Evolutionary conservation across 1,140 invertebrate genomes (phyloP), one percentile per base, ranked within the genome.

Genomic region (Daktulosphaira vitifoliae): DNA sequence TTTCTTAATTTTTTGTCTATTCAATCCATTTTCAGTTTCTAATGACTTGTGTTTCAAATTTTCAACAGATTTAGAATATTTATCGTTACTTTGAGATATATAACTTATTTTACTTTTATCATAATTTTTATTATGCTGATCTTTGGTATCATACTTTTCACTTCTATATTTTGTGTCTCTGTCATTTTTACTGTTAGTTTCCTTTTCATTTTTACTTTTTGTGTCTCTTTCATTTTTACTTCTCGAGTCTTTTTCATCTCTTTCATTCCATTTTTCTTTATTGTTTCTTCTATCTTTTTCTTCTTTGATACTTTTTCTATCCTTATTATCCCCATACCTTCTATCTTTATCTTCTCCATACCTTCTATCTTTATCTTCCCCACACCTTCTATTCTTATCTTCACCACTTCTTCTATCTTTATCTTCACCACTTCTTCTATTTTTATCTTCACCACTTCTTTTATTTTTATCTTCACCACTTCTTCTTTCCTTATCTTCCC

Each of bases 251-350:
- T 52, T 62, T 37, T 52, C 49, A 11, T 68, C 53, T 69, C 66
- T 52, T 42, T 69, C 39, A 67, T 65, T 66, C 20, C 16, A 33
- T 53, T n/a, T 54, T n/a, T 39, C 15, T 15, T 23, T 54, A n/a
- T 65, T 29, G 20, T 15, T 67, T 33, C 48, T 33, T 52, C 48
- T 18, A 26, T 44, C 29, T 71, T 68, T 71, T 73, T 69, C 71
- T 69, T 72, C 71, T 69, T 69, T 73, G 67, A 70, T 71, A 70
- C 69, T 59, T 69, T 68, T 54, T 68, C 68, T 20, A 66, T 52
- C 65, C n/a, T n/a, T n/a, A n/a, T n/a, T n/a, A n/a, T n/a, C n/a
- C n/a, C n/a, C n/a, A n/a, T n/a, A n/a, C 68, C 67, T 68, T 23
- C 37, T 37, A 23, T 65, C 23, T n/a, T n/a, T n/a, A n/a, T n/a